A percentile compares a stretch with the other conserved stretches of the same genome.
Conservation (phyloP, 2,888 invertebrate species). For the Drosophila borealis region DNA sequence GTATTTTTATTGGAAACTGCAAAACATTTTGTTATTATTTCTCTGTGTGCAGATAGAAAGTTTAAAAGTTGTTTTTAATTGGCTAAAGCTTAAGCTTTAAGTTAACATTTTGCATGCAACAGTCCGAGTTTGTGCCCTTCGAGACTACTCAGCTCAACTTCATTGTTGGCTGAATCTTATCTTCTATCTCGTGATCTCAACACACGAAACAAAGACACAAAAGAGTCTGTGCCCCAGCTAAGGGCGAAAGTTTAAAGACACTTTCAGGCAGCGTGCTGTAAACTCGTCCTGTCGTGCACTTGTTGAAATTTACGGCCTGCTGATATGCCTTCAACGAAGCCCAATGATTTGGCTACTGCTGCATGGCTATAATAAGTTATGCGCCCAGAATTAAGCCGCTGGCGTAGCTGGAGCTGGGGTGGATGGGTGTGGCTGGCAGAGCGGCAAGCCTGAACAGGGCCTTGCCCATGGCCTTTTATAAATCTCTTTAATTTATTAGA, state of each 20-base stretch:
- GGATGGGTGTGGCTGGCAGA: background rate
- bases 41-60: background rate
- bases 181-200: slow-evolving; percentile 58
- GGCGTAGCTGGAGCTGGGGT: slow-evolving; percentile 11
- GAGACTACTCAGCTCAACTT: slow-evolving; percentile 8
- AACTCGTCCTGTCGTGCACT: slow-evolving; percentile 30
- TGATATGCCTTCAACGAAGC: slow-evolving; percentile 46
- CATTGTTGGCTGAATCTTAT: slow-evolving; percentile 47
- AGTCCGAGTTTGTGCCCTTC: slow-evolving; percentile 5
- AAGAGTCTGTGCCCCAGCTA: slow-evolving; percentile 61
- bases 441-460: background rate
- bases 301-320: slow-evolving; percentile 64
- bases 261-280: background rate
- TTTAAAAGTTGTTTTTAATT: slow-evolving; percentile 12
- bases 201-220: slow-evolving; percentile 43
- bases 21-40: slow-evolving; percentile 1
- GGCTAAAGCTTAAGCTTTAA: background rate
- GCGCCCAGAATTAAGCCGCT: slow-evolving; percentile 47
- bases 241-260: slow-evolving; percentile 50
- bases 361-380: slow-evolving; percentile 57
- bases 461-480: slow-evolving; percentile 65
- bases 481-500: slow-evolving; percentile 80
- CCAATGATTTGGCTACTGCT: slow-evolving; percentile 54
- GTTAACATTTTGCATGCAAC: background rate
- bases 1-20: slow-evolving; percentile 25